Conservation (phyloP, 2,113 vertebrate species). For the pig (Sus scrofa) region T2T-Sscrofa CM000812.6:41137501-41138000, state of each 20-base stretch:
- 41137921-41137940: background rate
- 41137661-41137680: background rate
- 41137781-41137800: background rate
- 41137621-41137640: background rate
- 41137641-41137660: background rate
- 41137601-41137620: background rate
- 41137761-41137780: background rate
- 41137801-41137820: background rate
- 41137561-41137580: background rate
- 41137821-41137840: background rate
- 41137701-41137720: background rate
- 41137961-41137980: background rate
- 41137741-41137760: background rate
- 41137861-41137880: background rate
- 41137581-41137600: background rate
- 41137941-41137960: background rate
- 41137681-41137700: background rate
- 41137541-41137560: background rate
- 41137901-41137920: background rate
- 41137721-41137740: background rate
- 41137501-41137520: background rate
- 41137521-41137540: background rate
- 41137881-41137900: background rate
- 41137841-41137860: background rate
- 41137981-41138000: background rate